Conservation (phyloP, 2,113 vertebrate species). For the Noturus placidus region DNA sequence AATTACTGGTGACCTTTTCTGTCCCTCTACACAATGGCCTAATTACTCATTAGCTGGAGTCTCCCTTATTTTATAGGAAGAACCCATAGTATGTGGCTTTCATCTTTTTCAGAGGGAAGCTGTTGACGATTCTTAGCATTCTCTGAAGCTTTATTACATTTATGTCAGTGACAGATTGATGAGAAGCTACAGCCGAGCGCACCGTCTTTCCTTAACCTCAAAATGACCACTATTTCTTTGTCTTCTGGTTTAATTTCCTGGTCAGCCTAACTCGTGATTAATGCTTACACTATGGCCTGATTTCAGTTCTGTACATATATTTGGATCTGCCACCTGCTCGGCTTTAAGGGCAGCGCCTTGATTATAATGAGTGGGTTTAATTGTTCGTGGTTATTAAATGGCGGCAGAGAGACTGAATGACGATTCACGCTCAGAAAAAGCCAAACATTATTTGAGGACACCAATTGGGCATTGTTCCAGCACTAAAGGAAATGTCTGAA, state of each 20-base stretch:
- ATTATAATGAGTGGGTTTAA: conserved; percentile 49
- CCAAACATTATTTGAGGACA: conserved; percentile 28
- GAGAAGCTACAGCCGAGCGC: conserved; percentile 46
- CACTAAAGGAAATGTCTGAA: conserved; percentile 26
- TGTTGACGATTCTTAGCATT: conserved; percentile 51
- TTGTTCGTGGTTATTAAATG: conserved; percentile 41
- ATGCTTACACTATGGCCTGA: conserved; percentile 43
- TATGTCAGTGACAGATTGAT: conserved; percentile 60
- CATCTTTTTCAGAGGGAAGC: conserved; percentile 51
- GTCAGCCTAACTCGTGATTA: conserved; percentile 51
- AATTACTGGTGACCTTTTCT: conserved; percentile 66
- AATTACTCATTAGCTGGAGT: conserved; percentile 66
- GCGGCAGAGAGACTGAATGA: conserved; percentile 6
- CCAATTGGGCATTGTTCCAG: conserved; percentile 38
- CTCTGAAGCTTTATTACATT: conserved; percentile 56
- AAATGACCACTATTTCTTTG: conserved; percentile 45
- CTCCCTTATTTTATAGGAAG: conserved; percentile 57
- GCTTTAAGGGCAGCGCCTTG: conserved; percentile 43
- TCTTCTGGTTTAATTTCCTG: conserved; percentile 59
- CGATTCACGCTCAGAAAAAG: neutral
- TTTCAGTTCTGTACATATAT: conserved; percentile 41
- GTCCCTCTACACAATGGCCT: conserved; percentile 60
- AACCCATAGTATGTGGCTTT: conserved; percentile 49
- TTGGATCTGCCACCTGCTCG: conserved; percentile 12
- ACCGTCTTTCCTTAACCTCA: conserved; percentile 40